Conservation (phyloP, 1,140 invertebrate genomes). For the Aethina tumida region DNA sequence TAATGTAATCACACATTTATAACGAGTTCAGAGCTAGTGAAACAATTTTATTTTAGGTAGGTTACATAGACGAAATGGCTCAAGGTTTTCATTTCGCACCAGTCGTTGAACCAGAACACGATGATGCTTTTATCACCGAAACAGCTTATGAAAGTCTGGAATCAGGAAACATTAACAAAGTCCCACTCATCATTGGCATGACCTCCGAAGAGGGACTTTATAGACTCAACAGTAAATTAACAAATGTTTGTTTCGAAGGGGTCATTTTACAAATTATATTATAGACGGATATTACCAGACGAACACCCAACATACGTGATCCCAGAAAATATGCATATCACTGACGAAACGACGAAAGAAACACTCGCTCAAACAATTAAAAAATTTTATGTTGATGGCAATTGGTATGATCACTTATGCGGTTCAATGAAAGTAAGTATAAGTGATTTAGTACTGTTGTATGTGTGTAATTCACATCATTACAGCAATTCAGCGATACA, state of each 20-base stretch:
- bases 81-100: slow-evolving; percentile 9
- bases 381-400: too few relatives aligned
- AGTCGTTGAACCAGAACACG: slow-evolving; percentile 18
- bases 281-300: too few relatives aligned
- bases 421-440: too few relatives aligned
- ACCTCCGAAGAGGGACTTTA: slow-evolving; percentile 20
- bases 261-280: too few relatives aligned
- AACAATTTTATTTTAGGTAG: slow-evolving; percentile 5
- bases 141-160: slow-evolving; percentile 13
- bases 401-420: too few relatives aligned
- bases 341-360: too few relatives aligned
- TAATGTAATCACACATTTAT: too few relatives aligned
- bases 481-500: slow-evolving; percentile 20
- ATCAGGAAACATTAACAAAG: slow-evolving; percentile 16
- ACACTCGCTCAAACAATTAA: too few relatives aligned
- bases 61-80: slow-evolving; percentile 2
- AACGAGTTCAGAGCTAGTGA: too few relatives aligned
- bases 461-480: slow-evolving; percentile 6
- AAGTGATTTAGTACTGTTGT: too few relatives aligned
- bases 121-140: slow-evolving; percentile 19
- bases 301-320: slow-evolving; percentile 1
- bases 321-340: slow-evolving; percentile 5
- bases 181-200: slow-evolving; percentile 23
- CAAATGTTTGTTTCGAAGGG: not conserved
- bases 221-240: slow-evolving; percentile 6